phyloP scores from a whole-genome alignment of 2,888 invertebrate species.

The Lamellibrachia columna region DNA sequence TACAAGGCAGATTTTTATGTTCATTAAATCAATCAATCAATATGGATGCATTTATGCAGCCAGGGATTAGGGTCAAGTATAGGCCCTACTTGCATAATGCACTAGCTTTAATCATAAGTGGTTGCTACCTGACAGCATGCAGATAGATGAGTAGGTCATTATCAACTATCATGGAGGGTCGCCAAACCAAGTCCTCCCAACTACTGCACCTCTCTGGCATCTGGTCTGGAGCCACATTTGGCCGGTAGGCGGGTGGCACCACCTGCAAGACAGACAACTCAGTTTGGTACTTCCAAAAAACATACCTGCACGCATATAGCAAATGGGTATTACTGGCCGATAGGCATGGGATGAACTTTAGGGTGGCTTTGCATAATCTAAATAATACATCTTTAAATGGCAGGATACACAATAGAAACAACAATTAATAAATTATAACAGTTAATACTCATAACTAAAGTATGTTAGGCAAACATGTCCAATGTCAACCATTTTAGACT shows the following conservation, averaged over 20 bases:
- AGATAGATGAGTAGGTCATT: constrained; percentile 97
- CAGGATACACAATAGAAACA: too few relatives aligned
- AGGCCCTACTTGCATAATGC: neutral
- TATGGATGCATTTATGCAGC: too few relatives aligned
- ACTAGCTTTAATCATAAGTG: neutral
- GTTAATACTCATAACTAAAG: neutral
- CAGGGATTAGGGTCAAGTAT: too few relatives aligned
- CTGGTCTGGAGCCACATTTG: constrained; percentile 61
- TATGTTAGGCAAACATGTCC: neutral
- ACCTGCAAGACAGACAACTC: constrained; percentile 68
- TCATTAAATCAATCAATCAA: too few relatives aligned
- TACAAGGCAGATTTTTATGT: too few relatives aligned
- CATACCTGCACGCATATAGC: too few relatives aligned
- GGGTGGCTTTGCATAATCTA: too few relatives aligned
- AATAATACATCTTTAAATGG: too few relatives aligned
- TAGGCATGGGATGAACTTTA: too few relatives aligned
- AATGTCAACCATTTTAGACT: neutral
- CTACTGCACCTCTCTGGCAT: constrained; percentile 68
- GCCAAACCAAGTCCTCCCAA: constrained; percentile 90
- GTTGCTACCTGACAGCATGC: constrained; percentile 81
- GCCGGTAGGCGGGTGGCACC: constrained; percentile 72
- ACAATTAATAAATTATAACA: too few relatives aligned
- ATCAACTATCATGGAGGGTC: constrained; percentile 88
- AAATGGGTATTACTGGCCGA: too few relatives aligned
- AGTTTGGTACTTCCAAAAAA: neutral